Evolutionary conservation across 2,113 vertebrate genomes (phyloP).

Genomic region (Microtus richardsoni): DNA sequence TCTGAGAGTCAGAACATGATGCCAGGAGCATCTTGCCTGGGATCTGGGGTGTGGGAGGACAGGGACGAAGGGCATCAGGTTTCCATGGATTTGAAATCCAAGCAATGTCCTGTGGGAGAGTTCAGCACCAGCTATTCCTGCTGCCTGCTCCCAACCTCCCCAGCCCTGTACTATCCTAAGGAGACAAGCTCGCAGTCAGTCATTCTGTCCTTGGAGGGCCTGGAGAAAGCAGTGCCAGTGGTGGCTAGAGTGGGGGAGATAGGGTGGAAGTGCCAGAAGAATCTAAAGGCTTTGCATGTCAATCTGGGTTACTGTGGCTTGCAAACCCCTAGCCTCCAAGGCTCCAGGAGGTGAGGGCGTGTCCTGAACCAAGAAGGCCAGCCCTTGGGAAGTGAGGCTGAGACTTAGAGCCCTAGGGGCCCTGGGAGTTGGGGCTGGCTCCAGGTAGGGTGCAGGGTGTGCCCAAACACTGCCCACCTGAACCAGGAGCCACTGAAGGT

Average conservation of each 20-base stretch:
- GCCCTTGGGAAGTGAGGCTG: neutral
- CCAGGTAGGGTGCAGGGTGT: neutral
- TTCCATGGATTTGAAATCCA: constrained; percentile 77
- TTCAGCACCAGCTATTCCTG: constrained; percentile 79
- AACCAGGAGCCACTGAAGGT: neutral
- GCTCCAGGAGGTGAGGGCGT: neutral
- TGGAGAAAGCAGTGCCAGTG: constrained; percentile 71
- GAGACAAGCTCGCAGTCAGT: constrained; percentile 67
- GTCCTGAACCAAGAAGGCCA: neutral
- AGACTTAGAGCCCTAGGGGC: neutral
- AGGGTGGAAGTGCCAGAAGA: constrained; percentile 67
- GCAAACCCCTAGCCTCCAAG: neutral
- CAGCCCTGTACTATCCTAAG: neutral
- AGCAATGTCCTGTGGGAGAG: constrained; percentile 67
- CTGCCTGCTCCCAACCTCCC: constrained; percentile 43
- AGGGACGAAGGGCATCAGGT: constrained; percentile 64
- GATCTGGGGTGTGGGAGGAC: neutral
- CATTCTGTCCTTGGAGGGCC: constrained; percentile 78
- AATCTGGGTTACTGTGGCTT: neutral
- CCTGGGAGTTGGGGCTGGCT: neutral
- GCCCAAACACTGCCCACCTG: neutral
- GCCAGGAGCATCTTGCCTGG: neutral
- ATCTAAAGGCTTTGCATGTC: constrained; percentile 17
- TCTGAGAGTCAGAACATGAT: constrained; percentile 65
- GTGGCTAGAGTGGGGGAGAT: constrained; percentile 61